Conservation (phyloP, 1,140 invertebrate species). For the Anastrepha obliqua region DNA sequence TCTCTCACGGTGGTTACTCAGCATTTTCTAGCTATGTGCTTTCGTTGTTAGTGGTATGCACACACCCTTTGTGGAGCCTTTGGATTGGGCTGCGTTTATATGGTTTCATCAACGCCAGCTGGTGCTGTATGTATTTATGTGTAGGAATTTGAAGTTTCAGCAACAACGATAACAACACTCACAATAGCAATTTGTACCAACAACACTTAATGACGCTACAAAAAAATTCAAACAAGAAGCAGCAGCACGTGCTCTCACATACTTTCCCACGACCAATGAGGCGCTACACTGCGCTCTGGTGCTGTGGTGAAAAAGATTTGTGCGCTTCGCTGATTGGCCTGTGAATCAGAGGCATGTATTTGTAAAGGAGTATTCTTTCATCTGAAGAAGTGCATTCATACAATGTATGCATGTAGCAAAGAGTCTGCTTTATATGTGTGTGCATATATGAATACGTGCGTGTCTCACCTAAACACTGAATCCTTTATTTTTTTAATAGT, state of each 20-base stretch:
- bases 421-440: too few relatives aligned
- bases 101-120: slow-evolving; percentile 13
- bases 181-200: neutral
- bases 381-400: too few relatives aligned
- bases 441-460: neutral
- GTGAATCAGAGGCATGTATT: neutral
- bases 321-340: slow-evolving; percentile 45
- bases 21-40: neutral
- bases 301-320: slow-evolving; percentile 50
- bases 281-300: slow-evolving; percentile 36
- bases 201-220: slow-evolving; percentile 27
- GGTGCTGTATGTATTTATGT: slow-evolving; percentile 25
- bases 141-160: slow-evolving; percentile 53
- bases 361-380: too few relatives aligned
- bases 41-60: neutral
- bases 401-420: too few relatives aligned
- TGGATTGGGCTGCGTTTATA: slow-evolving; percentile 47
- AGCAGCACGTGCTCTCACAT: slow-evolving; percentile 56
- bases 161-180: slow-evolving; percentile 8
- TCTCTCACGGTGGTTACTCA: slow-evolving; percentile 42
- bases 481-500: too few relatives aligned
- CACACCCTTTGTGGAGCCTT: slow-evolving; percentile 24
- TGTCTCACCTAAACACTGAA: neutral
- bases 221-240: slow-evolving; percentile 18
- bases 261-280: slow-evolving; percentile 40